Percentiles rank a stretch among this genome's conserved stretches.
phyloP scores from a whole-genome alignment of 2,797 vertebrate species.

The Sus cebifrons region DNA sequence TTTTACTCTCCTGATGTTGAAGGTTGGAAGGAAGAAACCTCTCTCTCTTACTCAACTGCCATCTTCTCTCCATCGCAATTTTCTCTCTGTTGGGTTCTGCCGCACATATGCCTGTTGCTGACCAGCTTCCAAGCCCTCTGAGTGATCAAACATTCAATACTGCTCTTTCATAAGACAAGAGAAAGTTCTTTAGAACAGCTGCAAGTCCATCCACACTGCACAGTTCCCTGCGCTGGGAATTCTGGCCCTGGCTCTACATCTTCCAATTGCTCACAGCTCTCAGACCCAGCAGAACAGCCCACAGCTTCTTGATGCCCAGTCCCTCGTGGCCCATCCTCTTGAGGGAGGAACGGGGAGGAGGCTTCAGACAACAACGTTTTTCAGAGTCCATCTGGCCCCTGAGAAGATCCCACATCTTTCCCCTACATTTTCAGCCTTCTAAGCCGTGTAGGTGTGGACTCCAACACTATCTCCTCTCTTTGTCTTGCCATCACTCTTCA shows the following conservation, averaged over 20 bases:
- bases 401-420: not conserved
- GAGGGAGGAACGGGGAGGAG: not conserved
- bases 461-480: not conserved
- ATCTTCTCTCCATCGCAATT: not conserved
- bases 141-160: not conserved
- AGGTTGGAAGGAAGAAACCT: not conserved
- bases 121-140: not conserved
- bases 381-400: not conserved
- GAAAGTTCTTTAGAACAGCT: not conserved
- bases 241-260: not conserved
- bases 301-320: not conserved
- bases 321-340: not conserved
- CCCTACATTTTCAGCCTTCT: not conserved
- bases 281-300: not conserved
- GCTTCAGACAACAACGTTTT: not conserved
- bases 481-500: not conserved
- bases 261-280: not conserved
- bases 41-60: not conserved
- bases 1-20: not conserved
- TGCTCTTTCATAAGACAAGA: not conserved
- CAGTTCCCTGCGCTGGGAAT: not conserved
- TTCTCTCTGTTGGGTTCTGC: not conserved
- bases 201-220: not conserved
- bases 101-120: not conserved
- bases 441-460: not conserved